These are phyloP conservation scores for Fregetta grallaria DNA, from an alignment of 2,113 vertebrate species.

Conservation along the genomic window DNA sequence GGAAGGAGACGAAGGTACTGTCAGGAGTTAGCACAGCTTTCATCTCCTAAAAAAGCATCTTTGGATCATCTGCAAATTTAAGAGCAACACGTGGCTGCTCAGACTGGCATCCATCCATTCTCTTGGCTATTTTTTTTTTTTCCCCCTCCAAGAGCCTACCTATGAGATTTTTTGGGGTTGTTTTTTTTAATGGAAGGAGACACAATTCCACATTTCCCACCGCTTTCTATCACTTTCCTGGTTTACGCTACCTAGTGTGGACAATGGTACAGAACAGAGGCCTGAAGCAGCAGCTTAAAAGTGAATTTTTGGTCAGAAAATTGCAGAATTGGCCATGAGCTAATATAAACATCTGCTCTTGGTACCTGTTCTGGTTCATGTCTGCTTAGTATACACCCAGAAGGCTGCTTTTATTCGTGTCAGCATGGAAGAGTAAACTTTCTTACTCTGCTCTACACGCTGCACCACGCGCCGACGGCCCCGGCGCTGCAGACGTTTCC, in stretches of 20 bases:
- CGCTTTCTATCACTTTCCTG: not conserved
- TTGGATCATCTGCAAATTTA: not conserved
- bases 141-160: not conserved
- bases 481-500: rapidly evolving
- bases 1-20: not conserved
- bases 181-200: not conserved
- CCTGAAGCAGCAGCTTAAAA: slow-evolving; percentile 52
- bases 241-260: not conserved
- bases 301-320: slow-evolving; percentile 41
- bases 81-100: not conserved
- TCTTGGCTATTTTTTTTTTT: not conserved
- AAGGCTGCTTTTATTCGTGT: slow-evolving; percentile 32
- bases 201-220: not conserved
- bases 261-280: not conserved
- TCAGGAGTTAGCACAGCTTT: not conserved
- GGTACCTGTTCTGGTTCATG: slow-evolving; percentile 39
- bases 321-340: slow-evolving; percentile 23
- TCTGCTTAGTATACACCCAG: slow-evolving; percentile 26
- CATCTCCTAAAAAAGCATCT: not conserved
- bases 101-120: not conserved
- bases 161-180: not conserved
- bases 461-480: rapidly evolving
- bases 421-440: not conserved
- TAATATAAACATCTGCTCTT: slow-evolving; percentile 63
- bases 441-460: not conserved